Percentiles rank a stretch among this genome's conserved stretches.
phyloP scores from a whole-genome alignment of 2,113 vertebrate species.

The Salvelinus alpinus region DNA sequence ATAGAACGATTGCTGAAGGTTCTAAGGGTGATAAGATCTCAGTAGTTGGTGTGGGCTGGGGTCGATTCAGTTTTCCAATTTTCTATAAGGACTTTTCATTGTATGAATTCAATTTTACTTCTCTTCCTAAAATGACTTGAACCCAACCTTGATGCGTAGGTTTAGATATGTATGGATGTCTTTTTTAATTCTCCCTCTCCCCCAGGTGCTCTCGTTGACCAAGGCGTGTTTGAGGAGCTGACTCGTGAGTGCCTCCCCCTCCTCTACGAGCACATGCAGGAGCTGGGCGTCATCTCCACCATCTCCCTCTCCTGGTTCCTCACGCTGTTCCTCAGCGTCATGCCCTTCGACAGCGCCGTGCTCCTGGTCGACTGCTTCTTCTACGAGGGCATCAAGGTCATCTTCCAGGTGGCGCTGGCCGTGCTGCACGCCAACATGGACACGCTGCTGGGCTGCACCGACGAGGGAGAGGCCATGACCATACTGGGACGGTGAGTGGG shows the following conservation, averaged over 20 bases:
- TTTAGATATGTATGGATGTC: constrained; percentile 42
- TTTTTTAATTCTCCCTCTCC: constrained; percentile 9
- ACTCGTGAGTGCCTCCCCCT: constrained; percentile 85
- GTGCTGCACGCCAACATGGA: constrained; percentile 95
- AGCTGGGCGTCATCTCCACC: constrained; percentile 92
- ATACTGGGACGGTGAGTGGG: constrained; percentile 86
- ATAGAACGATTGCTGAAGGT: too few species aligned
- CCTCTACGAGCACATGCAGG: constrained; percentile 94
- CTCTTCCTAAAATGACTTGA: too few species aligned
- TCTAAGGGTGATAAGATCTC: too few species aligned
- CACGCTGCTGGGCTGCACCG: constrained; percentile 82
- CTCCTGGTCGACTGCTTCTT: constrained; percentile 97
- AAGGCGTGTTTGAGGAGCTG: constrained; percentile 96
- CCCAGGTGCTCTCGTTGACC: constrained; percentile 92
- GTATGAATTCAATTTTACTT: too few species aligned
- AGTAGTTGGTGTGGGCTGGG: too few species aligned
- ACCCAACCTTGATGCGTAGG: too few species aligned
- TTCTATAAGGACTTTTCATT: too few species aligned
- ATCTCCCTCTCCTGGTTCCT: constrained; percentile 98
- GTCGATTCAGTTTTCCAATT: too few species aligned
- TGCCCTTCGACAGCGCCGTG: constrained; percentile 95
- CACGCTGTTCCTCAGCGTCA: constrained; percentile 94
- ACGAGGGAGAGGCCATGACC: constrained; percentile 98
- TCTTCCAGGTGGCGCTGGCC: constrained; percentile 91
- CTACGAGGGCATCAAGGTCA: constrained; percentile 94